Conservation (phyloP, 2,888 invertebrate genomes). For the Athripsodes cinereus region DNA sequence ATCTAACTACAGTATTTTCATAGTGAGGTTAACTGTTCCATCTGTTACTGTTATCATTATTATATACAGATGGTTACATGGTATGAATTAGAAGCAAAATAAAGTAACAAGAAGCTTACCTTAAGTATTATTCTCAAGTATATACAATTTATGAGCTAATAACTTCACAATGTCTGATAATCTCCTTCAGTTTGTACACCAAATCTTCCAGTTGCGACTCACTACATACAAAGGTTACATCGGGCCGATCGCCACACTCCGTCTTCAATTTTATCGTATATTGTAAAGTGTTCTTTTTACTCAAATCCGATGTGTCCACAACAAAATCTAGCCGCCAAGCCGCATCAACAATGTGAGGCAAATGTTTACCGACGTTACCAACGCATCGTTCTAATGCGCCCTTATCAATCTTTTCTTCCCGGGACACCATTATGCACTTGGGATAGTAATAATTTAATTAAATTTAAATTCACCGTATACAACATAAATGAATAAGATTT, state of each 20-base stretch:
- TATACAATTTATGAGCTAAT: constrained; percentile 14
- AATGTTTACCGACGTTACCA: constrained; percentile 28
- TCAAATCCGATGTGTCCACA: constrained; percentile 41
- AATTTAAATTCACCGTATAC: neutral
- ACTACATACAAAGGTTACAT: constrained; percentile 55
- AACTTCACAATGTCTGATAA: constrained; percentile 56
- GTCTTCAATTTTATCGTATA: constrained; percentile 44
- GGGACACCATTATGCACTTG: constrained; percentile 13
- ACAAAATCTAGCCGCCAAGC: constrained; percentile 56
- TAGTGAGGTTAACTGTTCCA: too few relatives aligned
- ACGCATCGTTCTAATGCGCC: constrained; percentile 11
- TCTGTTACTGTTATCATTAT: too few relatives aligned
- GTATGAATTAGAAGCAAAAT: too few relatives aligned
- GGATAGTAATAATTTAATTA: neutral
- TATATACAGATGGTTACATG: too few relatives aligned
- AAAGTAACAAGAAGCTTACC: too few relatives aligned
- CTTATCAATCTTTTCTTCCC: constrained; percentile 10
- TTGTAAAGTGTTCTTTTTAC: constrained; percentile 40
- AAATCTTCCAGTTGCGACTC: constrained; percentile 60
- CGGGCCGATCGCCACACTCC: constrained; percentile 37
- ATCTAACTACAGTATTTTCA: too few relatives aligned
- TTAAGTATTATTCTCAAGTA: too few relatives aligned
- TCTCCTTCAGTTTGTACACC: constrained; percentile 60
- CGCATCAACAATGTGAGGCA: constrained; percentile 52
- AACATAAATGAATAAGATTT: neutral